Conservation (phyloP, 2,888 invertebrate genomes). For the Cephus spinipes region DNA sequence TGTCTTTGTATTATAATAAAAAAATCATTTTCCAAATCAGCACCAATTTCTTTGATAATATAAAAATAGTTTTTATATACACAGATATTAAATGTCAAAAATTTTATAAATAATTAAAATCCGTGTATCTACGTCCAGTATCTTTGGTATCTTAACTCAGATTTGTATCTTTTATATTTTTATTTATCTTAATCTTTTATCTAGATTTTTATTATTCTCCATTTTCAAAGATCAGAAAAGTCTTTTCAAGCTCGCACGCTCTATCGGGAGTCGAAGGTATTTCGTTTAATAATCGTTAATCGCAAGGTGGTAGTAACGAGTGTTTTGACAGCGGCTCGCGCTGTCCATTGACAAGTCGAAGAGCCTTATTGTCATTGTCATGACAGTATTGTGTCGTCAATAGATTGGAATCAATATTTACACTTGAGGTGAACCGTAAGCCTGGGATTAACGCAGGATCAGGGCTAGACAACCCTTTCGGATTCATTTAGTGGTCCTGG, state of each 20-base stretch:
- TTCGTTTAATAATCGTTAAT: not conserved
- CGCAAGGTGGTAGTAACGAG: constrained; percentile 41
- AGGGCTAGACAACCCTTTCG: constrained; percentile 50
- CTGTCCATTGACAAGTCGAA: constrained; percentile 32
- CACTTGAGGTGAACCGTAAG: constrained; percentile 52
- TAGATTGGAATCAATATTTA: constrained; percentile 64
- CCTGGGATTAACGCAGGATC: constrained; percentile 54
- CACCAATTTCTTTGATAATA: not conserved
- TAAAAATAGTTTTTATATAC: not conserved
- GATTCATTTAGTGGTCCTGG: constrained; percentile 28
- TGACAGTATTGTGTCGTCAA: constrained; percentile 47
- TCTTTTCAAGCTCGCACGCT: not conserved
- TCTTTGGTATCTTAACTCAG: not conserved
- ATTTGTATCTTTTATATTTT: not conserved
- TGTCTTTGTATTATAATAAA: not conserved
- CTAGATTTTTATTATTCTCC: not conserved
- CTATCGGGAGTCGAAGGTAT: not conserved
- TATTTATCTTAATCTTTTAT: not conserved
- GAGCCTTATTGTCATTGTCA: constrained; percentile 30
- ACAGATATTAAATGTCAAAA: not conserved
- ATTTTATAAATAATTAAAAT: not conserved
- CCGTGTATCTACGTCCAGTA: not conserved
- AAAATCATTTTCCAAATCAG: not conserved
- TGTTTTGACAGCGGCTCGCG: constrained; percentile 60
- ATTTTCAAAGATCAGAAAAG: not conserved